phyloP scores from a whole-genome alignment of 23 tunicate genomes.

The Halocynthia aurantium region DNA sequence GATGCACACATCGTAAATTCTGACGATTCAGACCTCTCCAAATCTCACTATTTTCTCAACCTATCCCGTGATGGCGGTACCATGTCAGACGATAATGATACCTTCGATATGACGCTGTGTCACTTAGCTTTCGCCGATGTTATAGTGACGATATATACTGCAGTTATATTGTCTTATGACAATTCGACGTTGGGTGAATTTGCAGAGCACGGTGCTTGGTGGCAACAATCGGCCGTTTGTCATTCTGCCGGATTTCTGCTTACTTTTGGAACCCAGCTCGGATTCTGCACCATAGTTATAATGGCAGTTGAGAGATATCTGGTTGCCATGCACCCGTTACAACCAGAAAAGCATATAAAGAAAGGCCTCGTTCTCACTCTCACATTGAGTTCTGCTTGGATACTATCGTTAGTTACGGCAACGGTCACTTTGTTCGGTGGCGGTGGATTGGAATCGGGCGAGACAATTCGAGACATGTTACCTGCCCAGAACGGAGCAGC shows the following conservation, averaged over 20 bases:
- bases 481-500: conserved; percentile 67
- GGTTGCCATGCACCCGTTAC: conserved; percentile 59
- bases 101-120: conserved; percentile 54
- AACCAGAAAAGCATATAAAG: conserved; percentile 56
- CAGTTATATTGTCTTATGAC: conserved; percentile 47
- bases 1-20: neutral
- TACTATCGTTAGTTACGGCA: conserved; percentile 50
- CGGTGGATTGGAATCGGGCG: neutral
- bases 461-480: conserved; percentile 10
- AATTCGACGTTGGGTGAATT: conserved; percentile 37
- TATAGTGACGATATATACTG: conserved; percentile 47
- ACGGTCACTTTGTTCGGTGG: conserved; percentile 65
- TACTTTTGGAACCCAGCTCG: conserved; percentile 66
- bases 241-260: conserved; percentile 60
- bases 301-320: conserved; percentile 84
- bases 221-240: conserved; percentile 77
- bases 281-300: conserved; percentile 49
- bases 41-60: conserved; percentile 15
- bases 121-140: conserved; percentile 71
- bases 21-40: conserved; percentile 4
- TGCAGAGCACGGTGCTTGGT: conserved; percentile 62
- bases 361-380: conserved; percentile 33
- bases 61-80: neutral
- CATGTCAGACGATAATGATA: neutral
- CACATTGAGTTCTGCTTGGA: conserved; percentile 56